A percentile compares a stretch with the other conserved stretches of the same genome.
Conservation (phyloP, 2,797 vertebrate species). For the Chelon auratus region DNA sequence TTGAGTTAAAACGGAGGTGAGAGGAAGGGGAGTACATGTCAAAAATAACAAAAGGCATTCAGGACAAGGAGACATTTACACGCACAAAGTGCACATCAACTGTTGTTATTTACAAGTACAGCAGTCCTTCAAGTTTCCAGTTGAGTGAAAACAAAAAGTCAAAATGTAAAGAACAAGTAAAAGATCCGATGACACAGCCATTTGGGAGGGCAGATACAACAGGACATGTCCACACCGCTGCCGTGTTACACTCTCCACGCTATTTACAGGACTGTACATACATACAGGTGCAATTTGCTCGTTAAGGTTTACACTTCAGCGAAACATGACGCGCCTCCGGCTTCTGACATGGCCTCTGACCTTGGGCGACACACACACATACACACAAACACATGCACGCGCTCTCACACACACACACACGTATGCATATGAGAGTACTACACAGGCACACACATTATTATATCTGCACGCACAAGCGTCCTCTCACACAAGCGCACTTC, state of each 20-base stretch:
- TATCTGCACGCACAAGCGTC: constrained; percentile 41
- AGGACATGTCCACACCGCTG: constrained; percentile 82
- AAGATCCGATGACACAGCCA: constrained; percentile 81
- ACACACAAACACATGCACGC: constrained; percentile 43
- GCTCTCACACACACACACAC: constrained; percentile 35
- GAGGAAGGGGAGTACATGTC: constrained; percentile 58
- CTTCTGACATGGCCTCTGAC: constrained; percentile 60
- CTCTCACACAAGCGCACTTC: constrained; percentile 24
- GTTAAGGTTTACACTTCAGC: constrained; percentile 69
- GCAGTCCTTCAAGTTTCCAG: constrained; percentile 99
- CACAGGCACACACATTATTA: constrained; percentile 56
- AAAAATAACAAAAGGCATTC: constrained; percentile 84
- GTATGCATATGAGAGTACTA: constrained; percentile 48
- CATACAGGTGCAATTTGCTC: constrained; percentile 74
- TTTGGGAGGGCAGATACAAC: constrained; percentile 70
- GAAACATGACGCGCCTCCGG: constrained; percentile 54
- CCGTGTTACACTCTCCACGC: constrained; percentile 63
- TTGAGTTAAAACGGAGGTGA: constrained; percentile 70
- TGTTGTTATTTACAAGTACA: constrained; percentile 97
- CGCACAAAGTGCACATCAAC: constrained; percentile 92
- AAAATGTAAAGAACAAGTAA: constrained; percentile 71
- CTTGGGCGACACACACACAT: constrained; percentile 39
- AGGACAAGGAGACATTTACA: constrained; percentile 92
- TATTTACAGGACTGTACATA: constrained; percentile 80
- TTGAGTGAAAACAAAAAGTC: constrained; percentile 85